These are phyloP conservation scores for Aviceda subcristata DNA, from an alignment of 2,113 vertebrate genomes.

Conservation along the genomic window DNA sequence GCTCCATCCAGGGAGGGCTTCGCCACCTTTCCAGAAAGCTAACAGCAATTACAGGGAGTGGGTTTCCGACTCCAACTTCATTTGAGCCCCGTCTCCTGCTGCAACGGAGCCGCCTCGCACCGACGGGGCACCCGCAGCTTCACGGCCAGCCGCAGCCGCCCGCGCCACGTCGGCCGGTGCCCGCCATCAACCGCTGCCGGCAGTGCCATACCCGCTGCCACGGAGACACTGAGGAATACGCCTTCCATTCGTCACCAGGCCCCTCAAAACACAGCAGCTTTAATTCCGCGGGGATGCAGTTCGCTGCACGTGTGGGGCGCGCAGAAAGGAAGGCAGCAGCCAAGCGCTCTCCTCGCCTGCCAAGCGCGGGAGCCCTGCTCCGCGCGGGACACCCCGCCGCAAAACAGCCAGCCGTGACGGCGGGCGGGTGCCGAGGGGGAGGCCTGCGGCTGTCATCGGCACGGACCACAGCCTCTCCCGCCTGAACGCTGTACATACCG, in stretches of 20 bases:
- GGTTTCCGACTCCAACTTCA: background rate
- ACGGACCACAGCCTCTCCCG: background rate
- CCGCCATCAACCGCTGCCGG: background rate
- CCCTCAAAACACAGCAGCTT: background rate
- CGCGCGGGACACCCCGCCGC: accelerated
- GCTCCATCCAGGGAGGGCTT: slow-evolving; percentile 22
- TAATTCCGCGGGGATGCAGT: background rate
- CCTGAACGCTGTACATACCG: accelerated
- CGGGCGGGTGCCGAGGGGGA: accelerated
- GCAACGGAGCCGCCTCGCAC: accelerated
- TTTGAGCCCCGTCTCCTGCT: background rate
- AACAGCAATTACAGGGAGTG: background rate
- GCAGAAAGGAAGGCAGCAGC: background rate
- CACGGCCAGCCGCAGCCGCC: background rate
- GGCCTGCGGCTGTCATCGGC: accelerated
- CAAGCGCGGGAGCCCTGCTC: background rate
- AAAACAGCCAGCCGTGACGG: accelerated
- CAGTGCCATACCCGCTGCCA: accelerated
- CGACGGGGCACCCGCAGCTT: background rate
- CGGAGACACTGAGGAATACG: accelerated
- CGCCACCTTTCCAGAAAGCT: background rate
- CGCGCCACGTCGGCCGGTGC: background rate
- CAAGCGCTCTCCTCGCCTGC: accelerated
- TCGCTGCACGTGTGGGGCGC: accelerated
- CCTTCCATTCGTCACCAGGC: background rate